Conservation (phyloP, 1,140 invertebrate species). For the Euglossa dilemma region DNA sequence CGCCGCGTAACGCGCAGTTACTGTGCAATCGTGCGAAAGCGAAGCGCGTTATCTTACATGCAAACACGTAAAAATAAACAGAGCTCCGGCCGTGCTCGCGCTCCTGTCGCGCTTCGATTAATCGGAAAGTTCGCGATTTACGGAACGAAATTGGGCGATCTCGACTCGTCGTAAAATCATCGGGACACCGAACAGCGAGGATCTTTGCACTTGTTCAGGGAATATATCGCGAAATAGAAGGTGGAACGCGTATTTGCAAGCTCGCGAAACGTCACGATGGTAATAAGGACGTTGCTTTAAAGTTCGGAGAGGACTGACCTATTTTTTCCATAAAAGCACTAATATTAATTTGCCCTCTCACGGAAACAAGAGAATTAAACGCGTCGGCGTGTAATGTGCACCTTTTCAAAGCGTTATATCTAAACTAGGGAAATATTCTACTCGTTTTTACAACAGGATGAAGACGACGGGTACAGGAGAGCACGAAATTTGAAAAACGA, state of each 20-base stretch:
- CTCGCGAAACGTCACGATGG: too few species aligned
- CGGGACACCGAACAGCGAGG: not conserved
- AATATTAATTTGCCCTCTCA: not conserved
- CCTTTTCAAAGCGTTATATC: not conserved
- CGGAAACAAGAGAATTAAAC: not conserved
- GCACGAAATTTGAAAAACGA: too few species aligned
- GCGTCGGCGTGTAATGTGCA: not conserved
- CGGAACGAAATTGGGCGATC: not conserved
- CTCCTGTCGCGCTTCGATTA: not conserved
- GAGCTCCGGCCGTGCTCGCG: not conserved
- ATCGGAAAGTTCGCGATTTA: not conserved
- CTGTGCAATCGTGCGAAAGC: slow-evolving; percentile 5
- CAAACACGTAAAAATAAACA: not conserved
- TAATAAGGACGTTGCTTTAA: not conserved
- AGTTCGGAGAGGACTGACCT: not conserved
- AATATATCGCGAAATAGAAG: not conserved
- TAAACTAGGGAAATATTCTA: not conserved
- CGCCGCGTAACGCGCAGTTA: not conserved
- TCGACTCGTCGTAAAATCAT: not conserved
- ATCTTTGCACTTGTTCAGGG: not conserved
- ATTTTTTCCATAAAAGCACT: not conserved
- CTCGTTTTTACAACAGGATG: not conserved
- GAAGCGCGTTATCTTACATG: not conserved
- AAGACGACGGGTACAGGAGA: not conserved
- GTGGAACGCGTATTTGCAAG: not conserved